phyloP scores from a whole-genome alignment of 2,113 vertebrate species.

The Lepisosteus oculatus region DNA sequence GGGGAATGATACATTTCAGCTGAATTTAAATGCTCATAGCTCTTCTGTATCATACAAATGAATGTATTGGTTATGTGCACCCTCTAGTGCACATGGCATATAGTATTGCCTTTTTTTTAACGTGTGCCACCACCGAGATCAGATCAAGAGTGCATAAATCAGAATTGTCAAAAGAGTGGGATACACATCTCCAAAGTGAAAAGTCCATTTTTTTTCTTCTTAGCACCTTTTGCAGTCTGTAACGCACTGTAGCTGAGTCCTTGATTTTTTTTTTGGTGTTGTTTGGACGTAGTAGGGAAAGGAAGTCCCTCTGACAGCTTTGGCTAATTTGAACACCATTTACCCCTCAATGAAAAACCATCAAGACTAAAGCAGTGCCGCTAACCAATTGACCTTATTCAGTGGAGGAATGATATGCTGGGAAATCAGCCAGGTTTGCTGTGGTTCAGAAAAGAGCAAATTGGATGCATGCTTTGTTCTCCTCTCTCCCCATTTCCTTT shows the following conservation, averaged over 20 bases:
- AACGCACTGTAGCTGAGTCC: not conserved
- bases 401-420: conserved; percentile 70
- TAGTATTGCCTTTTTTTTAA: too few relatives aligned
- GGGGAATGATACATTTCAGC: too few relatives aligned
- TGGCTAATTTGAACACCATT: conserved; percentile 79
- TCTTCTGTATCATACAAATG: too few relatives aligned
- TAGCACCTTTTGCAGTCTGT: not conserved
- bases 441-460: conserved; percentile 78
- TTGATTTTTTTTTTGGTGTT: conserved; percentile 4
- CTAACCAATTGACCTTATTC: conserved; percentile 70
- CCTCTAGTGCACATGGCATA: too few relatives aligned
- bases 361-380: conserved; percentile 67
- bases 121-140: too few relatives aligned
- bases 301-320: conserved; percentile 68
- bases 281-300: conserved; percentile 51
- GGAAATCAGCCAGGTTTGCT: conserved; percentile 69
- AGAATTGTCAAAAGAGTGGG: too few relatives aligned
- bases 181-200: not conserved
- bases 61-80: too few relatives aligned
- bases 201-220: not conserved
- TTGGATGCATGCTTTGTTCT: conserved; percentile 75
- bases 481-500: conserved; percentile 48
- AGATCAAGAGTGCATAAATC: too few relatives aligned
- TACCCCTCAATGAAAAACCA: conserved; percentile 70
- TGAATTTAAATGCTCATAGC: too few relatives aligned